phyloP scores from a whole-genome alignment of 1,140 invertebrate genomes.

The Proctacanthus coquilletti region DNA sequence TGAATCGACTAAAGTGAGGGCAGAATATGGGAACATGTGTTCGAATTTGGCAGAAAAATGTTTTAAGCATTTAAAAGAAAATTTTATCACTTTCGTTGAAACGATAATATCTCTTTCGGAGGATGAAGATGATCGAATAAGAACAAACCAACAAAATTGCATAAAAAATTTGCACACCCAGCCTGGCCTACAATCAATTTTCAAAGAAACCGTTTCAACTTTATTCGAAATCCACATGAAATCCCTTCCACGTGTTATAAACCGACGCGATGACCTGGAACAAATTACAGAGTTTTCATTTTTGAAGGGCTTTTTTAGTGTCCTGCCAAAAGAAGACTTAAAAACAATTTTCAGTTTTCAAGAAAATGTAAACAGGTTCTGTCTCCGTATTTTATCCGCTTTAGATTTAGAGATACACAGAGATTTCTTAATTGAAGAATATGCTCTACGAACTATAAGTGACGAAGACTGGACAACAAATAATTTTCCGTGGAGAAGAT shows the following conservation, averaged over 20 bases:
- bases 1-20: constrained; percentile 9
- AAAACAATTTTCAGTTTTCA: constrained; percentile 1
- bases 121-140: constrained; percentile 13
- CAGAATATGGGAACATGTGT: constrained; percentile 17
- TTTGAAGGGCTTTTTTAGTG: constrained; percentile 21
- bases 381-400: constrained; percentile 16
- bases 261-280: constrained; percentile 20
- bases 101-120: constrained; percentile 20
- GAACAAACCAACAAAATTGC: no score
- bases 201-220: no score
- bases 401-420: constrained; percentile 12
- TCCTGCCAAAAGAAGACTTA: constrained; percentile 2
- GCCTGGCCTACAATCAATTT: no score
- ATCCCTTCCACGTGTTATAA: constrained; percentile 19
- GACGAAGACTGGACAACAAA: constrained; percentile 11
- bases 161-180: no score
- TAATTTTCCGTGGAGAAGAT: constrained; percentile 16
- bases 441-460: constrained; percentile 12
- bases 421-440: constrained; percentile 21
- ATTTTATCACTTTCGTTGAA: constrained; percentile 21
- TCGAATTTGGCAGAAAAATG: constrained; percentile 16
- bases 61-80: constrained; percentile 14
- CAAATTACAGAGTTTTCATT: constrained; percentile 21
- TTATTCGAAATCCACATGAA: constrained; percentile 19
- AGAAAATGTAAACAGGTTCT: constrained; percentile 21